phyloP scores from a whole-genome alignment of 2,888 invertebrate species.

The Psylliodes chrysocephalus region DNA sequence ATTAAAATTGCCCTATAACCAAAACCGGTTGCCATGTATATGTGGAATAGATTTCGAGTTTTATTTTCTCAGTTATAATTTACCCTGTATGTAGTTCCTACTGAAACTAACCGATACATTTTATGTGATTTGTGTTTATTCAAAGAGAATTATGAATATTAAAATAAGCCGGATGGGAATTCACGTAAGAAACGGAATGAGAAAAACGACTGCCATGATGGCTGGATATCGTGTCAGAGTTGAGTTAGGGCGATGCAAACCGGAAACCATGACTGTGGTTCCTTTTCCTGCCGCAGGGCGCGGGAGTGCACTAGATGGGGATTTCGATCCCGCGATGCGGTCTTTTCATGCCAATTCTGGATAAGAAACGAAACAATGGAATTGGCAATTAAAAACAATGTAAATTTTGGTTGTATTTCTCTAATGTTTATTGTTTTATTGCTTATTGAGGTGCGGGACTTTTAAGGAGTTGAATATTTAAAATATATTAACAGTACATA shows the following conservation, averaged over 20 bases:
- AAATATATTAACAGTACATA: no score
- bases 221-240: conserved; percentile 53
- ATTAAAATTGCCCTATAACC: no score
- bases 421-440: no score
- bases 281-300: conserved; percentile 60
- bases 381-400: conserved; percentile 7
- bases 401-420: neutral
- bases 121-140: neutral
- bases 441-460: no score
- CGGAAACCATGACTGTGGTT: conserved; percentile 62
- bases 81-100: no score
- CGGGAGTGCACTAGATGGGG: conserved; percentile 21
- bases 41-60: no score
- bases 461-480: no score
- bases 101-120: no score
- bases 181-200: conserved; percentile 6
- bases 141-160: neutral
- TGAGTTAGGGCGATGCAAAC: conserved; percentile 52
- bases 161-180: neutral
- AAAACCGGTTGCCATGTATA: no score
- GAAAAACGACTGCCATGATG: conserved; percentile 46
- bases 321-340: conserved; percentile 19
- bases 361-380: conserved; percentile 3
- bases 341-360: conserved; percentile 15
- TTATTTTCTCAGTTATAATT: no score